Evolutionary conservation across 2,797 vertebrate species (phyloP).

Genomic region (Morus bassanus): DNA sequence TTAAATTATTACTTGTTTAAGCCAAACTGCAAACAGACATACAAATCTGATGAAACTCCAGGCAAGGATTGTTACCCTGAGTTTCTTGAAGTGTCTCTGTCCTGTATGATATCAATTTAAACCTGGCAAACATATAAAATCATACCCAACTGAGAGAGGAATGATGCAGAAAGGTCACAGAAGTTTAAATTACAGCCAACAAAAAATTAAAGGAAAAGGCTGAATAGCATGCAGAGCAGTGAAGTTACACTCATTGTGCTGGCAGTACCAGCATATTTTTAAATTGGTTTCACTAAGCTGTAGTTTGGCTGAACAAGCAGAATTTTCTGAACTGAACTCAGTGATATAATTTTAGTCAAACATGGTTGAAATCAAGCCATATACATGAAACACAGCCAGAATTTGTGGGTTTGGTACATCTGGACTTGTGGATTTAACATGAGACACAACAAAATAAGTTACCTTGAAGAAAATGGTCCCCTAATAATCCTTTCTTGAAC

Average conservation of each 20-base stretch:
- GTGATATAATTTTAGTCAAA: neutral
- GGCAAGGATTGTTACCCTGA: neutral
- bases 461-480: neutral
- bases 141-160: neutral
- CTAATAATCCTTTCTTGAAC: neutral
- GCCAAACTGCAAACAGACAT: neutral
- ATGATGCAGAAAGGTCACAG: neutral
- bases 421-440: neutral
- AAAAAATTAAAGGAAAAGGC: neutral
- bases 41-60: neutral
- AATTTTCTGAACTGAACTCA: conserved; percentile 14
- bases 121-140: neutral
- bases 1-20: neutral
- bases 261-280: neutral
- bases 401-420: neutral
- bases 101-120: neutral
- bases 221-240: neutral
- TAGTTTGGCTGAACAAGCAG: neutral
- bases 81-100: neutral
- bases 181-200: neutral
- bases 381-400: neutral
- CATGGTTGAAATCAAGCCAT: neutral
- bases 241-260: neutral
- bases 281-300: neutral
- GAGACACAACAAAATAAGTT: neutral